Evolutionary conservation across 2,113 vertebrate genomes (phyloP).

Genomic region (Phrynosoma blainvillii): DNA sequence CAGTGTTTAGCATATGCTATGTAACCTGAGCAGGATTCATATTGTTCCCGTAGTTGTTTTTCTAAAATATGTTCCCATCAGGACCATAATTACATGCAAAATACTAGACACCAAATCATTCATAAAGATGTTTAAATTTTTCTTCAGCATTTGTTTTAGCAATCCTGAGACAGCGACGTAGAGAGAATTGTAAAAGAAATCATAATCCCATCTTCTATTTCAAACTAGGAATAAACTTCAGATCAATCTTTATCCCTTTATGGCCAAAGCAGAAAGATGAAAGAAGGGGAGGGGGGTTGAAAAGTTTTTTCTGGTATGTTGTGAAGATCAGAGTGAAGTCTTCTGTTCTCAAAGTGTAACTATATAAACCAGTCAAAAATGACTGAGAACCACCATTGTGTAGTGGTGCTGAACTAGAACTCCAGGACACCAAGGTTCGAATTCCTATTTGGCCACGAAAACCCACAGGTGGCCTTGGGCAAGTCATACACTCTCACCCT

Average conservation of each 20-base stretch:
- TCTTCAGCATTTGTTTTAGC: slow-evolving; percentile 37
- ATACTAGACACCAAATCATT: slow-evolving; percentile 80
- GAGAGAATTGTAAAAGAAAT: slow-evolving; percentile 27
- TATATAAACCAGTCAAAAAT: slow-evolving; percentile 60
- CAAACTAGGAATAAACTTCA: slow-evolving; percentile 38
- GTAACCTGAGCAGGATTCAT: slow-evolving; percentile 85
- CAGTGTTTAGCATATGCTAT: slow-evolving; percentile 87
- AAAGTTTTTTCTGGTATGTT: not conserved
- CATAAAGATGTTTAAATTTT: slow-evolving; percentile 62
- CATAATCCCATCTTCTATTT: not conserved
- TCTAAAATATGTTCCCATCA: slow-evolving; percentile 87
- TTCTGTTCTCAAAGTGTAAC: slow-evolving; percentile 54
- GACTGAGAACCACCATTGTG: not conserved
- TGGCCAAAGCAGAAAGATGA: slow-evolving; percentile 14
- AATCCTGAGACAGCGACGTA: slow-evolving; percentile 26
- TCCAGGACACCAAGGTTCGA: too few relatives aligned
- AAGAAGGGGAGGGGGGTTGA: not conserved
- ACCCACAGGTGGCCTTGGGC: too few relatives aligned
- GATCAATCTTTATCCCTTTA: slow-evolving; percentile 30
- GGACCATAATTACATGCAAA: slow-evolving; percentile 89
- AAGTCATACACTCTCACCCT: too few relatives aligned
- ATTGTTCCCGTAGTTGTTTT: slow-evolving; percentile 79
- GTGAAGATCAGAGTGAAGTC: slow-evolving; percentile 36
- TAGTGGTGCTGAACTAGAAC: too few relatives aligned
- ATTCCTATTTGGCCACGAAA: too few relatives aligned